Percentiles rank a stretch among this genome's conserved stretches.
Conservation (phyloP, 2,888 invertebrate species). For the Malthinus seriepunctatus region DNA sequence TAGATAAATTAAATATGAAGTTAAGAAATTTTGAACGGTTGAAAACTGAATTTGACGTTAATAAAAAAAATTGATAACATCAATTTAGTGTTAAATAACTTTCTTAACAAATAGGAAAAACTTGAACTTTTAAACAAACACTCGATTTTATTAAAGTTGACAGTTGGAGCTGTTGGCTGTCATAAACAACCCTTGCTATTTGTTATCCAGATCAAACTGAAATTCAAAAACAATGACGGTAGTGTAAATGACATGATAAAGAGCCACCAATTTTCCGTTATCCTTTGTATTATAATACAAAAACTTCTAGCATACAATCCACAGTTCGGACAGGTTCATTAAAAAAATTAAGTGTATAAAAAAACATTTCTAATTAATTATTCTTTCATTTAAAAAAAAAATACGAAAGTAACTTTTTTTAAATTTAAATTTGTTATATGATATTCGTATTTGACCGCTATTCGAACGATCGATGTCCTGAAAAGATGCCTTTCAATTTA, state of each 20-base stretch:
- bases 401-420: too few relatives aligned
- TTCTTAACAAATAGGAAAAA: background rate
- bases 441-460: too few relatives aligned
- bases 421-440: too few relatives aligned
- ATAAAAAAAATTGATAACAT: conserved; percentile 4
- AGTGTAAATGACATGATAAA: conserved; percentile 3
- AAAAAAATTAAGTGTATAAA: conserved; percentile 4
- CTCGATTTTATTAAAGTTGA: conserved; percentile 20
- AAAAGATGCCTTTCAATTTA: too few relatives aligned
- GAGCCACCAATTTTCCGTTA: conserved; percentile 9
- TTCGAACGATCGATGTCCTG: too few relatives aligned
- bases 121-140: conserved; percentile 20
- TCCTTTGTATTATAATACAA: conserved; percentile 3
- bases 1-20: too few relatives aligned
- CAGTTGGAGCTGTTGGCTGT: conserved; percentile 26
- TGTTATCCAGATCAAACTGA: conserved; percentile 16
- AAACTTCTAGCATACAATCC: background rate
- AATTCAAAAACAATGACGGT: conserved; percentile 17
- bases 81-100: too few relatives aligned
- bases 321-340: conserved; percentile 8
- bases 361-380: background rate
- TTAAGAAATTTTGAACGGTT: too few relatives aligned
- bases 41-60: background rate
- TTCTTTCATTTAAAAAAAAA: too few relatives aligned
- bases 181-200: conserved; percentile 20